Evolutionary conservation across 1,140 invertebrate genomes (phyloP), one percentile per base, ranked within the genome.

Genomic region (Fopius arisanus): DNA sequence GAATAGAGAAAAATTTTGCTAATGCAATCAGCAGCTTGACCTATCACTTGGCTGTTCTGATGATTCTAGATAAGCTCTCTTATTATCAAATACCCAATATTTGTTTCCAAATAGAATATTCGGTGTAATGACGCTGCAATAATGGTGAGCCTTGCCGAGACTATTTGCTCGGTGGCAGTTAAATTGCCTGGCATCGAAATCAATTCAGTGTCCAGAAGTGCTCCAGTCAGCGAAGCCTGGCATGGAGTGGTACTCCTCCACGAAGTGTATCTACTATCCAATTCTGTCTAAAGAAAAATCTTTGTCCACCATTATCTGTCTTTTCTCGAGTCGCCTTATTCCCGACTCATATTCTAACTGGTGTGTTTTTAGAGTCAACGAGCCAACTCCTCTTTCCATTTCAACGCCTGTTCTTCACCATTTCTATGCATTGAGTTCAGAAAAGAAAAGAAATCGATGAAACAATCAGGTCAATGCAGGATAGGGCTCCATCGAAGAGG

Each of bases 391-490:
- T 1, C 28, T 69, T 28, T 51, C 26, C 41, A 69, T 51, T 48
- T 48, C 66, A 43, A 14, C 41, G 43, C n/a, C 23, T 31, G 21
- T 48, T 41, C 37, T 19, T 67, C 63, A 37, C 7, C 23, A 63
- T 19, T 19, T 19, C 63, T 7, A 31, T 37, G 29, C 19, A 37
- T 43, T 28, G 37, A 72, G n/a, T 75, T 74, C 51, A 29, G 62
- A 72, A 65, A 66, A 63, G 12, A 26, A 76, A 75, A 71, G 75
- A 79, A 76, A 16, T 19, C 43, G 19, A 51, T 19, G 43, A 51
- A 19, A 7, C 19, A 51, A 51, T 51, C 1, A 51, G 19, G 19
- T 51, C 43, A 37, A 48, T 48, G 65, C n/a, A 3, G 63, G 2
- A 29, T 12, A 6, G 1, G 76, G 74, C 37, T 21, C 19, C 19